Base-by-base conservation (phyloP, 1,140 invertebrate genomes). In the Polypedilum vanderplanki region DNA sequence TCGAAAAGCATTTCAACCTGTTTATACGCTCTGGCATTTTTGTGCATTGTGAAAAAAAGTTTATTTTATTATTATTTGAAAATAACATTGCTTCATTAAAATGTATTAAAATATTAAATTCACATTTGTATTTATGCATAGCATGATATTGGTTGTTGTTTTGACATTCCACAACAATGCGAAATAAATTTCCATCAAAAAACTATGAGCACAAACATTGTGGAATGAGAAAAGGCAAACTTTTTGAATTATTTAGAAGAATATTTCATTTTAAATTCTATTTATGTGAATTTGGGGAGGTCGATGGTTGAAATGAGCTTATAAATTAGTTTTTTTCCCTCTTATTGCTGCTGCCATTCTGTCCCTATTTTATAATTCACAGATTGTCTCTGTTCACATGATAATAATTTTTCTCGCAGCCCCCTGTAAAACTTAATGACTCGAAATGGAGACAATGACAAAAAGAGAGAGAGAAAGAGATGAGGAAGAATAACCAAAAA, bases 301-400 rank as follows among this genome's bases (percentile, higher is more conserved):
- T 15, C 46, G n/a, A 57, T n/a, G n/a, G 4, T n/a, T 46, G 46
- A 15, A 57, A 12, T n/a, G 10, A 57, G 46, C 12, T 57, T 57
- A 57, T 57, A 57, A 57, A 57, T 57, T 57, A 57, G 46, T 57
- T 57, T n/a, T 57, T 46, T 57, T 57, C 24, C 5, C 24, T 33
- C n/a, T 33, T 33, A 1, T 33, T 5, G 24, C 24, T 33, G 24
- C 24, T 33, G 24, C 24, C 24, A 57, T 57, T 12, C n/a, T 57
- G 46, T 57, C 46, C 46, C 46, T 57, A 15, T 57, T 57, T 57
- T 12, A 57, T 57, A 57, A 57, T 57, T 57, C n/a, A 57, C 46
- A 57, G 46, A 57, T 57, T 57, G 46, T 57, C 46, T 57, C 46
- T n/a, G 46, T 57, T 57, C 46, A 57, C 46, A 57, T 57, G 46